Evolutionary conservation across 2,113 vertebrate genomes (phyloP).

Genomic region (Copsychus sechellarum): DNA sequence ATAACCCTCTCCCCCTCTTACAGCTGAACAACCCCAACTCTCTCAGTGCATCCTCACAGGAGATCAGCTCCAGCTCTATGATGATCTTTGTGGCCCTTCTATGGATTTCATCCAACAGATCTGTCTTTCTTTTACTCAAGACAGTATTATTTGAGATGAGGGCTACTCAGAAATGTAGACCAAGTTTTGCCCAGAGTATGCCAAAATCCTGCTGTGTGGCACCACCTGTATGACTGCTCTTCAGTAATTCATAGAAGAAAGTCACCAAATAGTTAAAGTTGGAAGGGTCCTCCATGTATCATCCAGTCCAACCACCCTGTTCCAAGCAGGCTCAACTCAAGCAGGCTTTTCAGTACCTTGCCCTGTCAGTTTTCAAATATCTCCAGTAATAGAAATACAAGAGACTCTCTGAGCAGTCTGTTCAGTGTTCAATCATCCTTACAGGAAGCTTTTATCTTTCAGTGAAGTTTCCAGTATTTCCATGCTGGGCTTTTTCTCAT

Average conservation of each 20-base stretch:
- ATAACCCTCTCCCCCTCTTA: neutral
- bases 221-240: neutral
- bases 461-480: neutral
- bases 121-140: neutral
- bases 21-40: neutral
- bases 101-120: neutral
- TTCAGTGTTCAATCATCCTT: neutral
- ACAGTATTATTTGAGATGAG: neutral
- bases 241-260: neutral
- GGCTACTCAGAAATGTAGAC: neutral
- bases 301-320: neutral
- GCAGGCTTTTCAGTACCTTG: neutral
- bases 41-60: neutral
- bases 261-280: neutral
- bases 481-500: fast-evolving
- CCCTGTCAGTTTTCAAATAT: neutral
- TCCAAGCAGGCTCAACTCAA: neutral
- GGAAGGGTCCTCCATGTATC: neutral
- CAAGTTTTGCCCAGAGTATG: neutral
- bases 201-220: neutral
- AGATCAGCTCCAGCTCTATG: neutral
- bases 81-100: neutral
- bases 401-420: neutral
- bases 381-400: neutral
- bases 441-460: neutral